Evolutionary conservation across 1,140 invertebrate species (phyloP), one percentile per base, ranked within the genome.

Genomic region (Bombus superbus): DNA sequence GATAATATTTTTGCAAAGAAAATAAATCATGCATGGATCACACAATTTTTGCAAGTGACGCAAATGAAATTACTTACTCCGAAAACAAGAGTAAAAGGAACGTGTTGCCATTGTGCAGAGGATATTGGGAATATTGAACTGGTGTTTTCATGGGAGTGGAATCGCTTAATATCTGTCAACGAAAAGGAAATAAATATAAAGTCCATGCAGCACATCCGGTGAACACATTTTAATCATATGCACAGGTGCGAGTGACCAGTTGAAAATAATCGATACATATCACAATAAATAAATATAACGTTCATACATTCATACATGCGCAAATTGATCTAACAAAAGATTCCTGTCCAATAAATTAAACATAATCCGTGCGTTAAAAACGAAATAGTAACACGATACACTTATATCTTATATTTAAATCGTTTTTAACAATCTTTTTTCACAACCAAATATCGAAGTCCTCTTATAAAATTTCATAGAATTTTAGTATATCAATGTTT

Each of bases 201-300:
- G 59, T 88, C n/a, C 78, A 57, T 82, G 74, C 62, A 35, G 15
- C 66, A 18, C 11, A 10, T 82, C 75, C 69, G 25, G 18, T 40
- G 35, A 79, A 62, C 22, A 83, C 32, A 28, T 62, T 85, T 85
- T 85, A 85, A 72, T 85, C 35, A 40, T 80, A 80, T 80, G 76
- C 66, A 84, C 53, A 72, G 53, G 57, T 85, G 83, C 77, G 42
- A 80, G 42, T 85, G 77, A 53, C 22, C 8, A 47, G 35, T 62
- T 62, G n/a, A 62, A 84, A 84, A 79, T 72, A 79, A 84, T 76
- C 40, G 38, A 40, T 85, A 68, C 44, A 68, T 81, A 80, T 85
- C 47, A 64, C 81, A 68, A 89, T 77, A 86, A 88, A 90, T 86
- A 89, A 89, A 88, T 88, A 86, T 66, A 79, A 78, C 44, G 15